Base-by-base conservation (phyloP, 92 coral and sea anemone genomes). In the Porites rus region DNA sequence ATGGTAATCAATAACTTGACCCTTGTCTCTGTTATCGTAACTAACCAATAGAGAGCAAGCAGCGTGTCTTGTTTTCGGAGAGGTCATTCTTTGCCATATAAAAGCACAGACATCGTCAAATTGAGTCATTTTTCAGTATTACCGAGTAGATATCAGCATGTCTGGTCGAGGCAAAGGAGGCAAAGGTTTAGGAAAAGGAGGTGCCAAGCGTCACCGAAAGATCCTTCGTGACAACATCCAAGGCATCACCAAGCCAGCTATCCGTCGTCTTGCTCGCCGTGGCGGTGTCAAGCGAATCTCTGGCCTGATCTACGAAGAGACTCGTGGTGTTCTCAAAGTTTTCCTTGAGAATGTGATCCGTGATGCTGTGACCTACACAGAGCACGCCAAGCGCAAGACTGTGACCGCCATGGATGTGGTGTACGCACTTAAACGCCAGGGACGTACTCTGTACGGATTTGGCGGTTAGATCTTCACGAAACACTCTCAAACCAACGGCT, bases 341-440 rank as follows among this genome's bases (percentile, higher is more conserved):
- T 96, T 96, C 97, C 94, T 96, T 51, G 98, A 96, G 92, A 96
- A 96, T 72, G 98, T 96, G 38, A 96, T 96, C 90, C 98, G 97
- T 84, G 98, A 96, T 90, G 98, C 98, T 84, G 97, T 96, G 69
- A 96, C 98, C 63, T 96, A 94, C 93, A 91, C 96, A 72, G 94
- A 91, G 93, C 96, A 93, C 95, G 98, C 98, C 88, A 94, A 89
- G 90, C 86, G 97, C 75, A 94, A 94, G 95, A 94, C 95, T 63
- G 95, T 94, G 83, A 94, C 95, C 20, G 93, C 98, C 86, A 93
- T 93, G 96, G 96, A 93, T 28, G 98, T 94, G 84, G 98, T 94
- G 86, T 94, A 94, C 88, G 95, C 98, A 74, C 92, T 94, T 69
- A 94, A 94, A 79, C 92, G 98, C 81, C 98, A 94, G 88, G 98